Evolutionary conservation across 2,113 vertebrate species (phyloP), one percentile per base, ranked within the genome.

Genomic region (Lipophrys pholis): DNA sequence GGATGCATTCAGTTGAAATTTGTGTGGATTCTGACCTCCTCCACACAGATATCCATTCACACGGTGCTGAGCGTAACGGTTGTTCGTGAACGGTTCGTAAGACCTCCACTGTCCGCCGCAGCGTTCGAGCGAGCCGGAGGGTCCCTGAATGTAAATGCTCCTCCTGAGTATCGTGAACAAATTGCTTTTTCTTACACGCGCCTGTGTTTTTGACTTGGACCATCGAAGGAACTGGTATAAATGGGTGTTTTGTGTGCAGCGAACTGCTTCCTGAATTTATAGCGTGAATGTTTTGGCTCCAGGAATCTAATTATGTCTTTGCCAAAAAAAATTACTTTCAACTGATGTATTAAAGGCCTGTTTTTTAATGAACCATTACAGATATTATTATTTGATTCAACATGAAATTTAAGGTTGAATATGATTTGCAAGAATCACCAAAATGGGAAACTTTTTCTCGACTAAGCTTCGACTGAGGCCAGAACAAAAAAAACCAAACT

Each of bases 1-100:
- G 90, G 93, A 95, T 94, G 91, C 91, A 80, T 95, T 94, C 92
- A 94, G 93, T 93, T 95, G 88, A 90, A 95, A 88, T 91, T 90
- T 90, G 86, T 93, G 89, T 93, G 91, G 94, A 94, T 91, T 89
- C 93, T 53, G 61, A 84, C 85, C 74, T 74, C 73, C 74, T 61
- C 38, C 38, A 85, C 88, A 92, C 88, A 93, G 90, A 83, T 84
- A 65, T 61, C 82, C 85, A 90, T 91, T 92, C 88, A 92, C 76
- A n/a, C 76, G 49, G 77, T 6, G 54, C 67, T 71, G 61, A 83
- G 86, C 76, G 1, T 66, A 70, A 80, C 71, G 65, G 57, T 76
- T n/a, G 14, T 30, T 63, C 69, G 75, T 42, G 77, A 89, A 81
- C 67, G n/a, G 14, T 30, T 63, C 68, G 75, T 45, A 77, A 90